Evolutionary conservation across 2,888 invertebrate genomes (phyloP), one percentile per base, ranked within the genome.

Genomic region (Parnassius glacialis): DNA sequence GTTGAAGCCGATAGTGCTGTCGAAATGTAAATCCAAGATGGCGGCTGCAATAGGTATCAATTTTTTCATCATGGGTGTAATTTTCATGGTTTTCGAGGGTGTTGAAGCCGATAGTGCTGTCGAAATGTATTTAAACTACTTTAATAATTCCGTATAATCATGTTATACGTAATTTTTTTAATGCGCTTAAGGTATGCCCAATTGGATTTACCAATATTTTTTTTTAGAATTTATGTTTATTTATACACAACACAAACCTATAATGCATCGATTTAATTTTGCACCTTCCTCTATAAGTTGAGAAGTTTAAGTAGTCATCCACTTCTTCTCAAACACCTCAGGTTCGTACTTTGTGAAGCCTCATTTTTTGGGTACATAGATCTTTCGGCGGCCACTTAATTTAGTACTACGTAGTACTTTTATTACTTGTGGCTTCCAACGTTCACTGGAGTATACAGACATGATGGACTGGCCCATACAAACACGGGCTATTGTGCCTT

Each of bases 401-500:
- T 99, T 99, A 71, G 99, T 99, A 94, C 99, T 97, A 90, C 99
- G 95, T 73, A 99, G 94, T 85, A 99, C 99, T 88, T 99, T 99
- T 67, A 99, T 95, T 64, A 98, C 99, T 79, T 97, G 95, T 69
- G 97, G 96, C 94, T 98, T 97, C 93, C 97, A 97, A 75, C 97
- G 95, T 85, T 99, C 99, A 72, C 96, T 97, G 48, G 98, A 97
- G 70, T 99, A 95, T 63, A 99, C 98, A 58, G 98, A 99, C 97
- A 99, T 98, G 86, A 99, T 99, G 66, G 98, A 97, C 87, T 99
- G 99, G 25, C 99, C 99, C 82, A 99, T 99, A 79, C 95, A 96
- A 60, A 99, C 99, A 69, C 99, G 95, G n/a, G 99, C 99, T n/a
- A 99, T 99, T 2, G 99, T 98, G 64, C 99, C 99, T 92, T 98